Evolutionary conservation across 2,113 vertebrate species (phyloP).

Genomic region (Petaurus breviceps): DNA sequence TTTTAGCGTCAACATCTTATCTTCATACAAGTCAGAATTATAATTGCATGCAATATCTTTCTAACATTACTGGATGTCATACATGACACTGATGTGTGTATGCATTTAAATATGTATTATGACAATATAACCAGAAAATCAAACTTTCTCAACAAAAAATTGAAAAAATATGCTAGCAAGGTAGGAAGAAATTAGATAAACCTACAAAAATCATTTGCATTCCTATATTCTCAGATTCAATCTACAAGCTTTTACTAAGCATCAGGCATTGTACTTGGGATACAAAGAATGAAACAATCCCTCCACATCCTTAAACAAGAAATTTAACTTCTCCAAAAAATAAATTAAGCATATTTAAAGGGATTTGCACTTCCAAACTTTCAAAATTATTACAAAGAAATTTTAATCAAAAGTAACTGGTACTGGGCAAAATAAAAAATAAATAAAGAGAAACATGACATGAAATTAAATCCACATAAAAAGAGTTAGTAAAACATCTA

Average conservation of each 20-base stretch:
- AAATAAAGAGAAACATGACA: background rate
- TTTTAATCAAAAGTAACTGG: background rate
- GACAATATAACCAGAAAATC: too few relatives aligned
- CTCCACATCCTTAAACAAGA: background rate
- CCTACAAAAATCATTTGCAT: background rate
- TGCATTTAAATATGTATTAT: too few relatives aligned
- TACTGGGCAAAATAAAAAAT: background rate
- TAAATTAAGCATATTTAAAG: background rate
- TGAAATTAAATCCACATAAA: background rate
- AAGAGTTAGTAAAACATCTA: background rate
- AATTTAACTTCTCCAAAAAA: background rate
- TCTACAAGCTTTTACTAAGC: background rate
- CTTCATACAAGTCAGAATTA: background rate
- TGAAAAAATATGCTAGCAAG: background rate
- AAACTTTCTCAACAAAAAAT: background rate
- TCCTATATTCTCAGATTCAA: background rate
- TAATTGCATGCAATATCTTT: background rate
- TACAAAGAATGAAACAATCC: background rate
- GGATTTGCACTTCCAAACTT: background rate
- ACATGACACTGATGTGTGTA: too few relatives aligned
- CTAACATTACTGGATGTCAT: too few relatives aligned
- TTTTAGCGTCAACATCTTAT: background rate
- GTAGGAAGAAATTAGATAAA: background rate
- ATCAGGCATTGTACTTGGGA: background rate
- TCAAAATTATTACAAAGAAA: background rate